Evolutionary conservation across 2,113 vertebrate species (phyloP).

Genomic region (Sciurus niger): DNA sequence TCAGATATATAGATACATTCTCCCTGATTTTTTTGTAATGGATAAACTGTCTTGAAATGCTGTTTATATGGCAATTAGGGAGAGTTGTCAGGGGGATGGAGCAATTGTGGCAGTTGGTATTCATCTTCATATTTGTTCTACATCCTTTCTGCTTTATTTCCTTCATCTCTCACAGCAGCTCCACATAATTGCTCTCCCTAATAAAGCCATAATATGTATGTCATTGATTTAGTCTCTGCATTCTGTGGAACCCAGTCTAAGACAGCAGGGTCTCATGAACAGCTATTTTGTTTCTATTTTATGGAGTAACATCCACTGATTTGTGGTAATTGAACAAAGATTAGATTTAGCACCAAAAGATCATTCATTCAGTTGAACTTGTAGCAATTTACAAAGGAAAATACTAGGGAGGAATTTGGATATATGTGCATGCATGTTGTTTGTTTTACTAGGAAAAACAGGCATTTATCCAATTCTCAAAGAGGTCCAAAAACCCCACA

Average conservation of each 20-base stretch:
- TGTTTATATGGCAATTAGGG: background rate
- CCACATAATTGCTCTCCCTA: background rate
- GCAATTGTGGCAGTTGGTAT: background rate
- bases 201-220: background rate
- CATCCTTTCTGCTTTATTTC: background rate
- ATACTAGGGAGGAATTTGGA: background rate
- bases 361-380: background rate
- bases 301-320: background rate
- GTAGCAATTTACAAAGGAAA: slow-evolving; percentile 45
- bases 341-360: background rate
- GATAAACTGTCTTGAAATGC: background rate
- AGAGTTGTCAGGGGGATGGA: background rate
- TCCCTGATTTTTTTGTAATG: background rate
- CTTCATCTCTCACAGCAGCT: background rate
- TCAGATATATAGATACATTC: background rate
- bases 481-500: background rate
- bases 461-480: slow-evolving; percentile 41
- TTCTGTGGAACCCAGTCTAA: background rate
- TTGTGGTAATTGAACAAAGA: background rate
- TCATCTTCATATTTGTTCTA: background rate
- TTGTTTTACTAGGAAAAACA: background rate
- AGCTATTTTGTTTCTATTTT: background rate
- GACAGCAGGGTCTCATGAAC: background rate
- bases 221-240: background rate
- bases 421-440: background rate